Conservation (phyloP, 2,888 invertebrate genomes). For the Drosophila limbata region DNA sequence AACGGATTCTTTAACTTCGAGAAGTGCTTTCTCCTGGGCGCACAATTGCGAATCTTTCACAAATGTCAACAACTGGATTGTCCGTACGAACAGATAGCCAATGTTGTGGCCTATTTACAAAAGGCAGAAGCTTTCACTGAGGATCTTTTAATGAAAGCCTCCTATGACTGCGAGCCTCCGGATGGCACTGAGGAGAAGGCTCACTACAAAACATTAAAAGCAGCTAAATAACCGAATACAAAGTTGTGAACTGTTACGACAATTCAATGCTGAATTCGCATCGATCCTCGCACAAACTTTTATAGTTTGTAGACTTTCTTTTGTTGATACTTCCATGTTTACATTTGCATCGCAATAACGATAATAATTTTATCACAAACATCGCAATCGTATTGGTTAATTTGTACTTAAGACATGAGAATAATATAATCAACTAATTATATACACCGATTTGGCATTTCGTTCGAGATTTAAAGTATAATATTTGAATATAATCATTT, state of each 20-base stretch:
- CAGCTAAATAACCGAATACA: constrained; percentile 82
- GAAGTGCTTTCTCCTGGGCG: constrained; percentile 95
- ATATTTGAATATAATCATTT: constrained; percentile 48
- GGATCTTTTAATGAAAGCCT: constrained; percentile 93
- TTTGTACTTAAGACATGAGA: constrained; percentile 71
- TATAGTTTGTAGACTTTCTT: constrained; percentile 37
- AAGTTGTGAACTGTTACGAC: constrained; percentile 30
- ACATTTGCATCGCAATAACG: constrained; percentile 58
- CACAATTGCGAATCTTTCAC: constrained; percentile 93
- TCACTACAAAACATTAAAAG: constrained; percentile 92
- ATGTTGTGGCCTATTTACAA: constrained; percentile 92
- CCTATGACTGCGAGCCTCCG: constrained; percentile 97
- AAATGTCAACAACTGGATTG: constrained; percentile 94
- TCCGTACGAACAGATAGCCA: constrained; percentile 91
- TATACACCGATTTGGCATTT: constrained; percentile 22
- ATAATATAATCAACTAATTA: constrained; percentile 44
- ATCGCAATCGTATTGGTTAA: constrained; percentile 65
- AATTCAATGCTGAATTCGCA: constrained; percentile 34
- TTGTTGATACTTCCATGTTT: constrained; percentile 56
- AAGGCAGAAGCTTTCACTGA: constrained; percentile 92
- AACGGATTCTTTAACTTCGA: constrained; percentile 96
- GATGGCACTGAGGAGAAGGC: constrained; percentile 95
- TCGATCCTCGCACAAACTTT: constrained; percentile 53
- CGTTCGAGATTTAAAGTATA: constrained; percentile 57
- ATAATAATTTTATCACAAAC: constrained; percentile 61